phyloP scores from a whole-genome alignment of 2,113 vertebrate species.

The Aplodontia rufa region DNA sequence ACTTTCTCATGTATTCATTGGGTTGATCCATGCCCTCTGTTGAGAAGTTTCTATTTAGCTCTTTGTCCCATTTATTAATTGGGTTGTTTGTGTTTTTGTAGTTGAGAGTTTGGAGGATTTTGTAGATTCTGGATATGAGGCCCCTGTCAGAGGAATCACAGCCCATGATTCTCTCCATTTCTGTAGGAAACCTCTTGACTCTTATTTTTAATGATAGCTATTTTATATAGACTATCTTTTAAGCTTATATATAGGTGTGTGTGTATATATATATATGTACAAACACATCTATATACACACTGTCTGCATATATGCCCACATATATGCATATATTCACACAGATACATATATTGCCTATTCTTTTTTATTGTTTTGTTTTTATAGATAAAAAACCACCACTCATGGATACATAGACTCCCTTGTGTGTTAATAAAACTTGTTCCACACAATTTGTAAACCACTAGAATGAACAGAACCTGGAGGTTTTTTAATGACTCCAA shows the following conservation, averaged over 20 bases:
- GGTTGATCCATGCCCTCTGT: no score
- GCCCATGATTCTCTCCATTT: no score
- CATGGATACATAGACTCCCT: neutral
- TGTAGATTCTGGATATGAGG: no score
- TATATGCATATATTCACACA: neutral
- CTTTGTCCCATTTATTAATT: no score
- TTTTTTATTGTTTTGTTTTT: neutral
- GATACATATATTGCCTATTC: neutral
- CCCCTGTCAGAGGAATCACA: no score
- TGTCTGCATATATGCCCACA: neutral
- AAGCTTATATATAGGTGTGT: neutral
- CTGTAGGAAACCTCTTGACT: no score
- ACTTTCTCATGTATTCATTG: no score
- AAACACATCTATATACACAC: no score
- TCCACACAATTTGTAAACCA: neutral
- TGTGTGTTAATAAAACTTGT: neutral
- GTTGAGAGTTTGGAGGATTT: no score
- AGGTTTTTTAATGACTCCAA: neutral
- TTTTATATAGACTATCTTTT: neutral
- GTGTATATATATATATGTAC: fast-evolving
- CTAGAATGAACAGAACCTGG: neutral
- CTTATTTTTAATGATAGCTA: neutral
- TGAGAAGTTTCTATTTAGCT: no score
- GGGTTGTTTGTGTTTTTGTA: no score
- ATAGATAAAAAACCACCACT: neutral